Base-by-base conservation (phyloP, 2,888 invertebrate species). In the Nymphalis polychloros region DNA sequence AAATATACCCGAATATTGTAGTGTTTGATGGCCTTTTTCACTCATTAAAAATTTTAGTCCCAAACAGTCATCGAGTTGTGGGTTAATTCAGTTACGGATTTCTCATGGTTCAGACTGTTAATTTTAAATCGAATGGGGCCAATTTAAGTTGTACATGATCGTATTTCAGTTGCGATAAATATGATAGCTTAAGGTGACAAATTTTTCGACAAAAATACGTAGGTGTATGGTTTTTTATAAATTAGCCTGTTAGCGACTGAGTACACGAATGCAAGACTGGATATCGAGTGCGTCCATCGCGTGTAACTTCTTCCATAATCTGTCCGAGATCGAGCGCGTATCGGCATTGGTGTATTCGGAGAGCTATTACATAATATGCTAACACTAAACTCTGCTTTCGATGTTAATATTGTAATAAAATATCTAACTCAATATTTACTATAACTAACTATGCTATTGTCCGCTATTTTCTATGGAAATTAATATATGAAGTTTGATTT, bases 51-150 rank as follows among this genome's bases (percentile, higher is more conserved):
- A 23, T 13, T 27, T 41, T 63, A 63, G 50, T 63, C 53, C 55
- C 61, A 62, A 52, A 46, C 53, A 55, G 71, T 65, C 64, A 69
- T 70, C 63, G 67, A 68, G 60, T 69, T 55, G 60, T 69, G 72
- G n/a, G 67, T 71, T 67, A 71, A 73, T 68, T 71, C 71, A 60
- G 55, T 63, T 64, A 69, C 59, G 72, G 63, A 67, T 73, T 13
- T 69, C 60, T 68, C 57, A 52, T 70, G 57, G 65, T 60, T 70
- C 71, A 59, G 57, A 62, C 60, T 63, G 50, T 74, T 72, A 35
- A 62, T 64, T 73, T 75, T 71, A 65, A 72, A 68, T 70, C 53
- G 69, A 72, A 70, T 72, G 73, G 74, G 75, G 74, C 75, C 75
- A 75, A 75, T 64, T 73, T 74, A 47, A 69, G 73, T 75, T 72